Evolutionary conservation across 1,140 invertebrate species (phyloP).

Genomic region (Halyomorpha halys): DNA sequence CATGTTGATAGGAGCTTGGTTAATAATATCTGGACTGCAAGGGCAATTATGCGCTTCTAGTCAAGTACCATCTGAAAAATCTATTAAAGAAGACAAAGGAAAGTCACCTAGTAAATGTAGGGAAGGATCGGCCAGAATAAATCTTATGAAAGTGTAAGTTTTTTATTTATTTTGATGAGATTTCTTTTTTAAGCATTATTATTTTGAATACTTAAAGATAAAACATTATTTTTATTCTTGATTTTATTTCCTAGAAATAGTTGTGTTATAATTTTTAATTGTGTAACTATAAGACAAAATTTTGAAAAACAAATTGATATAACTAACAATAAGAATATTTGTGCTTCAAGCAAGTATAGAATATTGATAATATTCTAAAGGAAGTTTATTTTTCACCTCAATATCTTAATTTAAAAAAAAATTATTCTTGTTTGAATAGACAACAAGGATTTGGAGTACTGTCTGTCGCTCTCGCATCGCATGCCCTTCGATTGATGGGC

Average conservation of each 20-base stretch:
- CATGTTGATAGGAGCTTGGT: conserved; percentile 75
- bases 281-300: too few relatives aligned
- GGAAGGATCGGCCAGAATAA: conserved; percentile 45
- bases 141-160: conserved; percentile 59
- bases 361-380: too few relatives aligned
- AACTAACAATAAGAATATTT: too few relatives aligned
- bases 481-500: conserved; percentile 55
- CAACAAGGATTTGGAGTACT: conserved; percentile 73
- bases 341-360: too few relatives aligned
- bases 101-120: conserved; percentile 54
- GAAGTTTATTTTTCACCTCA: too few relatives aligned
- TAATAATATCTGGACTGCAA: conserved; percentile 76
- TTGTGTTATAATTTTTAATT: too few relatives aligned
- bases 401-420: too few relatives aligned
- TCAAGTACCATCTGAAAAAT: conserved; percentile 41
- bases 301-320: too few relatives aligned
- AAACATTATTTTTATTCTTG: too few relatives aligned
- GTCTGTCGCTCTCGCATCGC: conserved; percentile 65
- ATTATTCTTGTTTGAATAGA: conserved; percentile 32
- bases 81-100: conserved; percentile 49
- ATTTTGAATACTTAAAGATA: too few relatives aligned
- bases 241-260: too few relatives aligned
- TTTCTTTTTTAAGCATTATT: too few relatives aligned
- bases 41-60: conserved; percentile 49
- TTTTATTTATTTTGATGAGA: background rate